phyloP scores from a whole-genome alignment of 2,797 vertebrate species.

The Anas bernieri region DNA sequence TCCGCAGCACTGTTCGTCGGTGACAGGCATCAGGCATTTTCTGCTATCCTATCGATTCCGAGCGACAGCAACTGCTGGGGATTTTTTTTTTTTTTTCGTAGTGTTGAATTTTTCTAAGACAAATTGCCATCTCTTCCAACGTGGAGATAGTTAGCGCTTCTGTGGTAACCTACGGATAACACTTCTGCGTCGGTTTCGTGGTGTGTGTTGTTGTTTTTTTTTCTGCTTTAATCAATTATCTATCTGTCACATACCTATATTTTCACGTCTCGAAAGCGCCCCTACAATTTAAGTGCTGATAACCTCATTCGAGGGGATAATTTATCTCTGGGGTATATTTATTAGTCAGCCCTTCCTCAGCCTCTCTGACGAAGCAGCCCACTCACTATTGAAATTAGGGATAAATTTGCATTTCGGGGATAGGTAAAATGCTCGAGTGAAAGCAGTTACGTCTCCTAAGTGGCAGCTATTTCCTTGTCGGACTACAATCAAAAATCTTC shows the following conservation, averaged over 20 bases:
- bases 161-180: no score
- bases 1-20: background rate
- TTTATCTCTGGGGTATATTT: background rate
- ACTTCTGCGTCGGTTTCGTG: background rate
- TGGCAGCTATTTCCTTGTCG: constrained; percentile 16
- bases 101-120: background rate
- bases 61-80: background rate
- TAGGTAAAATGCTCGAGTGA: background rate
- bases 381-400: background rate
- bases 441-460: background rate
- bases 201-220: background rate
- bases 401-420: background rate
- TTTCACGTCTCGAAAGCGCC: background rate
- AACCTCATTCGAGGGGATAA: background rate
- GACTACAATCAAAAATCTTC: constrained; percentile 36
- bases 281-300: background rate
- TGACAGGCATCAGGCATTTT: constrained; percentile 14
- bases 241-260: background rate
- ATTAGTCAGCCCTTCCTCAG: background rate
- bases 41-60: background rate
- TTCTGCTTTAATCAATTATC: background rate
- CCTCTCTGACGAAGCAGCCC: background rate
- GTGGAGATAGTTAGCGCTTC: background rate
- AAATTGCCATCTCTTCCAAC: background rate
- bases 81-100: background rate